Percentiles rank a stretch among this genome's conserved stretches.
phyloP scores from a whole-genome alignment of 2,797 vertebrate species.

The Hippoglossus hippoglossus region DNA sequence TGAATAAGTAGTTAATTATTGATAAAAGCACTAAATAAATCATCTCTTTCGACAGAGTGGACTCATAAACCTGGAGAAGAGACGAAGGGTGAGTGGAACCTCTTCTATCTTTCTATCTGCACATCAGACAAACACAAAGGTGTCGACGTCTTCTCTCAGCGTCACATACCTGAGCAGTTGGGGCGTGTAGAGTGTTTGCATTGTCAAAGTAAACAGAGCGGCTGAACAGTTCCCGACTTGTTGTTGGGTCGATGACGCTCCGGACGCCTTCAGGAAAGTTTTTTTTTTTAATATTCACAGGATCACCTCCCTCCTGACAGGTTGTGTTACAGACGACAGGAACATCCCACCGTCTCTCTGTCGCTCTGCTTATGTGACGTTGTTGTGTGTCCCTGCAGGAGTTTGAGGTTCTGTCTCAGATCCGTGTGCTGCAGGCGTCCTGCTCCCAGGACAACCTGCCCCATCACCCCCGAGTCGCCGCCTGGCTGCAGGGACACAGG shows the following conservation, averaged over 20 bases:
- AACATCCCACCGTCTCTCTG: background rate
- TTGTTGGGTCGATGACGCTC: background rate
- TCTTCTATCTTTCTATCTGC: slow-evolving; percentile 13
- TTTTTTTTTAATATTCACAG: no score
- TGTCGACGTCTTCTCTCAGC: background rate
- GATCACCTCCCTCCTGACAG: background rate
- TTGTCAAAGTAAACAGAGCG: slow-evolving; percentile 15
- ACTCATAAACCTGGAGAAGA: slow-evolving; percentile 91
- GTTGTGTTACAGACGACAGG: slow-evolving; percentile 8
- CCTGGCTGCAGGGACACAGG: slow-evolving; percentile 79
- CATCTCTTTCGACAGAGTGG: slow-evolving; percentile 76
- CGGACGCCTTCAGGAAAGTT: no score
- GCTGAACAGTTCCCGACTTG: background rate
- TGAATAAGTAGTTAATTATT: background rate
- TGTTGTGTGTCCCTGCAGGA: slow-evolving; percentile 75
- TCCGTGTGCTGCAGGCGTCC: slow-evolving; percentile 84
- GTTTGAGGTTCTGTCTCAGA: slow-evolving; percentile 88
- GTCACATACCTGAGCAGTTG: background rate
- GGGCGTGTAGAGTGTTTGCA: slow-evolving; percentile 16
- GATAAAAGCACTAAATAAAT: slow-evolving; percentile 3
- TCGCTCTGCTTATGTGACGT: background rate
- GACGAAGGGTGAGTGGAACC: slow-evolving; percentile 85
- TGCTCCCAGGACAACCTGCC: slow-evolving; percentile 83
- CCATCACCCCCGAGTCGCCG: slow-evolving; percentile 71
- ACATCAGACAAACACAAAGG: background rate